Evolutionary conservation across 2,888 invertebrate species (phyloP).

Genomic region (Callyntrura guangdongensis): DNA sequence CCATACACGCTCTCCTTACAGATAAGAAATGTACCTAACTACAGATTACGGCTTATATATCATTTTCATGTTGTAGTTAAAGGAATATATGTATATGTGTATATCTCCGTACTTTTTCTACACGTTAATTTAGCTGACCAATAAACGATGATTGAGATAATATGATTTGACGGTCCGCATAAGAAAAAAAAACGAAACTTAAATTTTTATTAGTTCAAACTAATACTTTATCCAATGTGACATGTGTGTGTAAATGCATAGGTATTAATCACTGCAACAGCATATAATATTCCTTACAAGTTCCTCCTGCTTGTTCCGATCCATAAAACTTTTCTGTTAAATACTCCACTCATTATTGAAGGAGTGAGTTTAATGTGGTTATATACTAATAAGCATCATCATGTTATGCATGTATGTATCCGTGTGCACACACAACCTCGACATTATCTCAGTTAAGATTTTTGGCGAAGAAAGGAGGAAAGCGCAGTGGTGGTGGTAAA

Average conservation of each 20-base stretch:
- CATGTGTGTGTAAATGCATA: not conserved
- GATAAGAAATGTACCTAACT: slow-evolving; percentile 42
- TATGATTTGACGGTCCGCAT: slow-evolving; percentile 11
- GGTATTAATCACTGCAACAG: not conserved
- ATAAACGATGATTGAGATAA: not conserved
- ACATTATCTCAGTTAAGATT: slow-evolving; percentile 55
- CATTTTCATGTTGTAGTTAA: not conserved
- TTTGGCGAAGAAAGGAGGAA: slow-evolving; percentile 71
- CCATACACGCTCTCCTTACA: not conserved
- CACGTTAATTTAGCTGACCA: slow-evolving; percentile 14
- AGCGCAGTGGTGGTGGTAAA: slow-evolving; percentile 13
- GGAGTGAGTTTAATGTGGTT: slow-evolving; percentile 16
- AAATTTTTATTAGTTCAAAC: not conserved
- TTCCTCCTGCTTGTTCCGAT: slow-evolving; percentile 46
- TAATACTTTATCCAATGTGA: not conserved
- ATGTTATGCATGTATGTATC: not conserved
- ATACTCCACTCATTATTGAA: slow-evolving; percentile 33
- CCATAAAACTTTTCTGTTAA: slow-evolving; percentile 59
- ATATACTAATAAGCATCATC: slow-evolving; percentile 1
- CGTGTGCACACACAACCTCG: not conserved
- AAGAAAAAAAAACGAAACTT: slow-evolving; percentile 14
- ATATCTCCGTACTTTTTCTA: not conserved
- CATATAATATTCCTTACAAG: not conserved
- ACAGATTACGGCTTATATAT: not conserved
- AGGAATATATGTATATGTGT: not conserved